Base-by-base conservation (phyloP, 2,888 invertebrate species). In the Ischnus inquisitorius region DNA sequence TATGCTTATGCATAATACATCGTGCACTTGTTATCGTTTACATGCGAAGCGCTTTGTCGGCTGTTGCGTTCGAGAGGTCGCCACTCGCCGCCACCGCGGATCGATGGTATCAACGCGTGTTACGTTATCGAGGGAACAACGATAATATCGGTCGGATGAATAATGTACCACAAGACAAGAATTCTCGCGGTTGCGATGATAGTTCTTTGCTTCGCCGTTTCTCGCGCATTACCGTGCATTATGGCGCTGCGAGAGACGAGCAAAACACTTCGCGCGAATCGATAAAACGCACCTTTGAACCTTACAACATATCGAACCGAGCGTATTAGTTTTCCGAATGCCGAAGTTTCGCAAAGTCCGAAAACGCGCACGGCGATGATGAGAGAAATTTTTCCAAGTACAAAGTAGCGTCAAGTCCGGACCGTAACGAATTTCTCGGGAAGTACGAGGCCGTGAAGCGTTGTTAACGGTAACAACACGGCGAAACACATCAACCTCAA, bases 221-320 rank as follows among this genome's bases (percentile, higher is more conserved):
- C n/a, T n/a, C n/a, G n/a, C n/a, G n/a, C n/a, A n/a, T n/a, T n/a
- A n/a, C n/a, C 3, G 16, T n/a, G n/a, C 1, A 28, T 19, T 16
- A 12, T 16, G 41, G 67, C 76, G 67, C 60, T 12, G 8, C 67
- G 28, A 75, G n/a, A 60, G 39, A 22, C 48, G n/a, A 39, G 19
- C 25, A 28, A 14, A 60, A 25, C 25, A 14, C 0, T 34, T 16
- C 48, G 75, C 14, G 48, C 8, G 12, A 43, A 54, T 76, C 76
- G 67, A 76, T 76, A 76, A 67, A 76, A 54, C 34, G 22, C 46
- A 57, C 67, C 28, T 67, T 12, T 41, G 41, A 46, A 64, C 51
- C 39, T 51, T 65, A 16, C 57, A 39, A 54, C 54, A 22, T 16
- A 3, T 34, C 34, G 34, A 4, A 25, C 2, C 28, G 2, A 16